phyloP scores from a whole-genome alignment of 1,140 invertebrate genomes.

The Temnothorax curvispinosus region DNA sequence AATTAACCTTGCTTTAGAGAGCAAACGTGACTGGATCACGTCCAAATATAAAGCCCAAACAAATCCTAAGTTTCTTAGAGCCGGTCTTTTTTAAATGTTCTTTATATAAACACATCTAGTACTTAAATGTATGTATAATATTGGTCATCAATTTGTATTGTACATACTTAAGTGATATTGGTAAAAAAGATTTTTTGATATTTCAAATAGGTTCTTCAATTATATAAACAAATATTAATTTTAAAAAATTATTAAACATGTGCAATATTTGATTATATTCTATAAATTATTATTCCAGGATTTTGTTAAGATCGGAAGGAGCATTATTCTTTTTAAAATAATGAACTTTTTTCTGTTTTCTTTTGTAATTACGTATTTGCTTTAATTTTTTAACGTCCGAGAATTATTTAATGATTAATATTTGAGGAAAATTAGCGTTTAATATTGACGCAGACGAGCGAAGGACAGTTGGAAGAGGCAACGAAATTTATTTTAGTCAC shows the following conservation, averaged over 20 bases:
- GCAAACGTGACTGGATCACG: slow-evolving; percentile 8
- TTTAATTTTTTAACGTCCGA: too few relatives aligned
- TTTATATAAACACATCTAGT: neutral
- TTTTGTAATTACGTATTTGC: neutral
- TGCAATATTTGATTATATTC: neutral
- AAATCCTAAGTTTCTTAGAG: neutral
- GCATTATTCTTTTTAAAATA: neutral
- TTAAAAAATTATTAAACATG: neutral
- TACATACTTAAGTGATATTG: neutral
- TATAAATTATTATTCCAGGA: neutral
- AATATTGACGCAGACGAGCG: neutral
- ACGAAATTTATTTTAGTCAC: slow-evolving; percentile 45
- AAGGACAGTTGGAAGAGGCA: slow-evolving; percentile 11
- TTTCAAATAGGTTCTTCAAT: neutral
- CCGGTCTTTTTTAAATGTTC: neutral
- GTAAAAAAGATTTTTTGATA: neutral
- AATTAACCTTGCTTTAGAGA: slow-evolving; percentile 28
- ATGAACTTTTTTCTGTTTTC: neutral
- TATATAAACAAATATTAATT: neutral
- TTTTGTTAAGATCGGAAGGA: neutral
- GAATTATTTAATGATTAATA: neutral
- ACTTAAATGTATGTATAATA: neutral
- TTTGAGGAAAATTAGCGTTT: neutral
- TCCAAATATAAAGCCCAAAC: slow-evolving; percentile 11
- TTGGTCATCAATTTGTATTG: neutral